Evolutionary conservation across 1,140 invertebrate species (phyloP).

Genomic region (Ceratosolen solmsi): DNA sequence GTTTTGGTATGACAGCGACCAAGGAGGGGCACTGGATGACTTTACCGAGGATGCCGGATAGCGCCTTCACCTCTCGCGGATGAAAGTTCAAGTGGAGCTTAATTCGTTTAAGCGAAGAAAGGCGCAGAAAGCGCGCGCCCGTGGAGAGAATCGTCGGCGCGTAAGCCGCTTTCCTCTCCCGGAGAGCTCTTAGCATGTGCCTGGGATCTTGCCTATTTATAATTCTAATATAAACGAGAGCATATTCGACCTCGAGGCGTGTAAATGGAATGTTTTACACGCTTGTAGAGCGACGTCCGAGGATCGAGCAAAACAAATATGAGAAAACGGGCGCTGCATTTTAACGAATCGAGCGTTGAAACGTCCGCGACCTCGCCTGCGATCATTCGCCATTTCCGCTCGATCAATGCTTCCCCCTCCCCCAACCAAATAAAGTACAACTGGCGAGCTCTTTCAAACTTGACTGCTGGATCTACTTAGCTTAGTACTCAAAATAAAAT

Average conservation of each 20-base stretch:
- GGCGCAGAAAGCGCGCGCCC: not conserved
- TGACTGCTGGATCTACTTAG: too few relatives aligned
- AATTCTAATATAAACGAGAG: conserved; percentile 41
- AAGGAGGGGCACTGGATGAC: too few relatives aligned
- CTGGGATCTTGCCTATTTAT: conserved; percentile 45
- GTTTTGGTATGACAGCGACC: too few relatives aligned
- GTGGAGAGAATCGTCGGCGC: not conserved
- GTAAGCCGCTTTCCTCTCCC: conserved; percentile 31
- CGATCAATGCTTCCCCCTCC: too few relatives aligned
- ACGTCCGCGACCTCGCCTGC: not conserved
- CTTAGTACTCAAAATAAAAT: too few relatives aligned
- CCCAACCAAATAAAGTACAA: too few relatives aligned
- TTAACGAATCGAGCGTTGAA: not conserved
- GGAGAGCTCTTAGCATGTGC: conserved; percentile 35
- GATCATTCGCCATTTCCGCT: not conserved
- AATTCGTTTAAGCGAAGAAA: not conserved
- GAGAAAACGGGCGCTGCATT: not conserved
- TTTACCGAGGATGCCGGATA: too few relatives aligned
- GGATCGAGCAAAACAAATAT: not conserved
- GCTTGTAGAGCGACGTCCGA: not conserved
- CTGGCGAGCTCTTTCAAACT: too few relatives aligned
- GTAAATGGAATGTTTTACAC: conserved; percentile 24
- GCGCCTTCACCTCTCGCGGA: not conserved
- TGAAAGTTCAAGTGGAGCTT: not conserved
- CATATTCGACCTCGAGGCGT: conserved; percentile 31